phyloP scores from a whole-genome alignment of 2,888 invertebrate genomes.

The Meiosimyza platycephala region DNA sequence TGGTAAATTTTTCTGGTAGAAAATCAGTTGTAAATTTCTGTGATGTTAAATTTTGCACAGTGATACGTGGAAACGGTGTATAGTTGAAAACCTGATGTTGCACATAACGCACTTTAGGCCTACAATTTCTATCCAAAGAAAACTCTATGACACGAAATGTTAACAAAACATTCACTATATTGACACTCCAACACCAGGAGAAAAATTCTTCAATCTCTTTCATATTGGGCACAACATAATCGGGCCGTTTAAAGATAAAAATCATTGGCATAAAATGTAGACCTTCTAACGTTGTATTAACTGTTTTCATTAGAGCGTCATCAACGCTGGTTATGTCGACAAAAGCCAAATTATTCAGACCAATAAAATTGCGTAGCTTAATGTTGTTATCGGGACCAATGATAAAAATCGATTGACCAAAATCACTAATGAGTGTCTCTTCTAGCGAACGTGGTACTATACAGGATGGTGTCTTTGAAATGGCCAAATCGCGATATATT shows the following conservation, averaged over 20 bases:
- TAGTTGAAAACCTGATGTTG: slow-evolving; percentile 29
- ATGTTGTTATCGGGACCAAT: slow-evolving; percentile 11
- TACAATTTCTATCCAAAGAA: background rate
- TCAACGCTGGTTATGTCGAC: slow-evolving; percentile 5
- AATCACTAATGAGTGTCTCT: slow-evolving; percentile 23
- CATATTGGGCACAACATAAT: background rate
- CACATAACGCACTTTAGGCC: background rate
- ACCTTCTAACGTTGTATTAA: slow-evolving; percentile 1
- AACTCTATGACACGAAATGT: background rate
- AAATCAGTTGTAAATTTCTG: background rate
- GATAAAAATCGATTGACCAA: slow-evolving; percentile 15
- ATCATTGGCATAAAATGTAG: slow-evolving; percentile 29
- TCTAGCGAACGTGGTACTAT: slow-evolving; percentile 6
- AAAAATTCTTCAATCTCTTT: slow-evolving; percentile 20
- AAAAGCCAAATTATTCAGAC: slow-evolving; percentile 31
- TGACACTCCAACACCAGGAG: slow-evolving; percentile 29
- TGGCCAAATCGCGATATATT: slow-evolving; percentile 18
- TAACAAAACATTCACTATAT: slow-evolving; percentile 31
- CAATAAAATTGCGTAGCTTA: slow-evolving; percentile 17
- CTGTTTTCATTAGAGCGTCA: slow-evolving; percentile 24
- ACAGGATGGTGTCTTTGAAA: background rate
- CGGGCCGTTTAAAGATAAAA: slow-evolving; percentile 20
- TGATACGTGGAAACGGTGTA: slow-evolving; percentile 27
- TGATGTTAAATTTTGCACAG: slow-evolving; percentile 8
- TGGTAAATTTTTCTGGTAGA: slow-evolving; percentile 11